Evolutionary conservation across 2,888 invertebrate genomes (phyloP).

Genomic region (Trichopoda pennipes): DNA sequence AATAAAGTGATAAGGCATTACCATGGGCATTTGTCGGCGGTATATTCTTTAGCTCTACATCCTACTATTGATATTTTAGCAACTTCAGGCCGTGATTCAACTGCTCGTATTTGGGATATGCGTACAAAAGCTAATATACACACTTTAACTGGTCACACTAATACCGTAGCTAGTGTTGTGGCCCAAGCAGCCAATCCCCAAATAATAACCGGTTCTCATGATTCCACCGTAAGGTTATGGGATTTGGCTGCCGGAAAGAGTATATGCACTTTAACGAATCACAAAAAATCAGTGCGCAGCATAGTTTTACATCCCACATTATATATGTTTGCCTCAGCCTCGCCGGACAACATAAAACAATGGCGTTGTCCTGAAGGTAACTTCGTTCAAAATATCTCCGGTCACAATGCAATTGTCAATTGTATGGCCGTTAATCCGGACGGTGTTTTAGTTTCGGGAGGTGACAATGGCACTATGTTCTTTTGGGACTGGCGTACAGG

Average conservation of each 20-base stretch:
- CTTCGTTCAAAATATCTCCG: conserved; percentile 97
- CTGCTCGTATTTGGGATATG: conserved; percentile 99
- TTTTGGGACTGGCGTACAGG: conserved; percentile 99
- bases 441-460: conserved; percentile 97
- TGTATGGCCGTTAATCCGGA: conserved; percentile 97
- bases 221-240: conserved; percentile 98
- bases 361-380: conserved; percentile 99
- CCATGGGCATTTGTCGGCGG: conserved; percentile 98
- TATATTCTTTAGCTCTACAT: conserved; percentile 95
- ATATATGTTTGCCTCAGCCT: conserved; percentile 97
- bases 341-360: conserved; percentile 99
- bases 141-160: conserved; percentile 96
- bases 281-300: conserved; percentile 96
- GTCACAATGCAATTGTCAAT: conserved; percentile 98
- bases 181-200: conserved; percentile 97
- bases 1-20: conserved; percentile 99
- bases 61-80: conserved; percentile 94
- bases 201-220: conserved; percentile 96
- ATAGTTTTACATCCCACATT: conserved; percentile 86
- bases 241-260: conserved; percentile 98
- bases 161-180: conserved; percentile 96
- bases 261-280: conserved; percentile 96
- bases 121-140: conserved; percentile 99
- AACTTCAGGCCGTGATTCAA: conserved; percentile 96
- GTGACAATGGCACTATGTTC: conserved; percentile 98